Conservation (phyloP, 2,113 vertebrate genomes). For the Pachyramphus minor region DNA sequence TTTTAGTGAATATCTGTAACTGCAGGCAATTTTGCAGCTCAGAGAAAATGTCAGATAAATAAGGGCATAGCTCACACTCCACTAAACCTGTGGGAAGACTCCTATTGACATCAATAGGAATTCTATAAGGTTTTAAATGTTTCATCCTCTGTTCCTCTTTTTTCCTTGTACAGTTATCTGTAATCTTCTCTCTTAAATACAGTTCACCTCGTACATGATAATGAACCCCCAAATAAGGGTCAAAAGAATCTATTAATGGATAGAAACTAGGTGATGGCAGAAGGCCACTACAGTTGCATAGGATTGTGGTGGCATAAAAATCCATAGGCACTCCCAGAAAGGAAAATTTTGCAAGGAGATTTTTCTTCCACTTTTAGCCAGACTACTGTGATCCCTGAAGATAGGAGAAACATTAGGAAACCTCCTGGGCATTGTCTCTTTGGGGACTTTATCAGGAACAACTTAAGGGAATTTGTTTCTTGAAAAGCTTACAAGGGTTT, state of each 20-base stretch:
- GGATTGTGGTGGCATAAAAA: not conserved
- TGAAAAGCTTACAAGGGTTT: not conserved
- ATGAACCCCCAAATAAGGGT: not conserved
- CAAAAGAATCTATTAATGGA: not conserved
- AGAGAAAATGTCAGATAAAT: constrained; percentile 6
- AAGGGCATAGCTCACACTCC: not conserved
- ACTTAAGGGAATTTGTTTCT: not conserved
- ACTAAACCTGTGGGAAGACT: not conserved
- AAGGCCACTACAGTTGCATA: not conserved
- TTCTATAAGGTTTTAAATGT: not conserved
- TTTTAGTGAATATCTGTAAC: not conserved
- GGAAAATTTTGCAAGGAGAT: not conserved
- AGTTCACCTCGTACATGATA: not conserved
- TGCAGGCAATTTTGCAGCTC: not conserved
- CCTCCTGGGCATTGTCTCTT: not conserved
- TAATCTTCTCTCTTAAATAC: not conserved
- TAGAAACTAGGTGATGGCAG: not conserved
- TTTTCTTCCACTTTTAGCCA: not conserved
- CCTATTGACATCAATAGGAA: not conserved
- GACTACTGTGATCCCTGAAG: not conserved
- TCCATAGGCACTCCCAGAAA: not conserved
- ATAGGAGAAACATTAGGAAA: not conserved
- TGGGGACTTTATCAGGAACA: not conserved
- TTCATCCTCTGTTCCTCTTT: not conserved
- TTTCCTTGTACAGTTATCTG: not conserved